Percentiles rank a stretch among this genome's conserved stretches.
Evolutionary conservation across 2,797 vertebrate genomes (phyloP).

Genomic region (Sebastes kiyomatsui): DNA sequence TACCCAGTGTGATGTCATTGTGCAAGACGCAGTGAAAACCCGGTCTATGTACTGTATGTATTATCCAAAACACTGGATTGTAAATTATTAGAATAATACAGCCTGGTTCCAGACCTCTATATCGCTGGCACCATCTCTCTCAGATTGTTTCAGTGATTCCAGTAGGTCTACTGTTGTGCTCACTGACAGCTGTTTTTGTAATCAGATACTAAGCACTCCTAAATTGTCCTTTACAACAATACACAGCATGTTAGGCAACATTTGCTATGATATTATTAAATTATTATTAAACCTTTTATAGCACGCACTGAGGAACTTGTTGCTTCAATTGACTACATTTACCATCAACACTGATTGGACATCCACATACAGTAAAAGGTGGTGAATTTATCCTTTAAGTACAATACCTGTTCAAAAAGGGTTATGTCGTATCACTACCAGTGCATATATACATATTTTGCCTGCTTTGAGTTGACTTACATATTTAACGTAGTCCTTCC

Average conservation of each 20-base stretch:
- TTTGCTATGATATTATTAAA: background rate
- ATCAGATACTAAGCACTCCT: background rate
- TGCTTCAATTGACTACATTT: background rate
- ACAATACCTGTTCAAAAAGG: background rate
- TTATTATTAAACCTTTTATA: too few species aligned
- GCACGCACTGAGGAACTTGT: too few species aligned
- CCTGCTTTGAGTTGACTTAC: constrained; percentile 82
- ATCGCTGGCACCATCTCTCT: background rate
- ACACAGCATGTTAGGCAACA: background rate
- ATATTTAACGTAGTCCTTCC: constrained; percentile 99
- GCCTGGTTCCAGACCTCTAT: background rate
- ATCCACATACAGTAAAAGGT: background rate
- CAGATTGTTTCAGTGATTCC: background rate
- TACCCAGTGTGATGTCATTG: background rate
- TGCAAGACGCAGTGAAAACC: background rate
- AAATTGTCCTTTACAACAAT: background rate
- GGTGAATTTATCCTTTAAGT: background rate
- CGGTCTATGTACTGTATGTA: background rate
- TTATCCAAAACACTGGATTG: background rate
- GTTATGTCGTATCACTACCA: background rate
- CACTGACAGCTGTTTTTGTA: background rate
- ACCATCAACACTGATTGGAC: background rate
- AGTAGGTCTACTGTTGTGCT: background rate
- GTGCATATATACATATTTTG: background rate
- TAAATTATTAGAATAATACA: background rate